Conservation (phyloP, 2,888 invertebrate species). For the Archaeoteleia sp. region DNA sequence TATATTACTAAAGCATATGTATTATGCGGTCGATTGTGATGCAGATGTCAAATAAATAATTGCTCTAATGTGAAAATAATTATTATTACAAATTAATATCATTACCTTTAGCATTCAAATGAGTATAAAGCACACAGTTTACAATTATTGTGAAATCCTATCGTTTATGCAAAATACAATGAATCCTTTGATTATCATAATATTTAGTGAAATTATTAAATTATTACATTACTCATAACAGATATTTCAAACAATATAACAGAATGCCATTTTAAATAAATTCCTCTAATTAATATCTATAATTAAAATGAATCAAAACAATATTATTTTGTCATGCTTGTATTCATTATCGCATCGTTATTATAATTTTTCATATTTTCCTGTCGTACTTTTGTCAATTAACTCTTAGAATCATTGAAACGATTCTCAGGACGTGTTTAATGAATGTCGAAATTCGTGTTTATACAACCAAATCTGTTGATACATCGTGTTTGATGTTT, state of each 20-base stretch:
- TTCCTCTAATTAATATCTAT: too few species aligned
- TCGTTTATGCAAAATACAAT: constrained; percentile 23
- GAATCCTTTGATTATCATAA: constrained; percentile 10
- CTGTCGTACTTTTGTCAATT: neutral
- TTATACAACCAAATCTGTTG: constrained; percentile 15
- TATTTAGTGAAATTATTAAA: constrained; percentile 6
- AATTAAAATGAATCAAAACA: too few species aligned
- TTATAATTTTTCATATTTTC: neutral
- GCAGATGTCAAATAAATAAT: constrained; percentile 37
- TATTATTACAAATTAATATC: constrained; percentile 30
- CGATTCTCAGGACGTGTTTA: constrained; percentile 6
- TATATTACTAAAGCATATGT: constrained; percentile 31
- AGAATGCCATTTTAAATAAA: too few species aligned
- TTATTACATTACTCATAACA: neutral
- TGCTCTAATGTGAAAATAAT: constrained; percentile 33
- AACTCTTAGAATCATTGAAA: neutral
- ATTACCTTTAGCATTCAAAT: constrained; percentile 38
- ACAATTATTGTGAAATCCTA: constrained; percentile 27
- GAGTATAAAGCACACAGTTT: constrained; percentile 24
- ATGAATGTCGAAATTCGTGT: constrained; percentile 19
- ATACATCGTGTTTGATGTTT: constrained; percentile 20
- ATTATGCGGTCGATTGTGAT: constrained; percentile 29
- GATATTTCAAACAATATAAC: too few species aligned
- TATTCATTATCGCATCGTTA: neutral
- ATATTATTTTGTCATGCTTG: too few species aligned